These are phyloP conservation scores for Poecilia picta DNA, from an alignment of 2,797 vertebrate genomes.

Conservation along the genomic window DNA sequence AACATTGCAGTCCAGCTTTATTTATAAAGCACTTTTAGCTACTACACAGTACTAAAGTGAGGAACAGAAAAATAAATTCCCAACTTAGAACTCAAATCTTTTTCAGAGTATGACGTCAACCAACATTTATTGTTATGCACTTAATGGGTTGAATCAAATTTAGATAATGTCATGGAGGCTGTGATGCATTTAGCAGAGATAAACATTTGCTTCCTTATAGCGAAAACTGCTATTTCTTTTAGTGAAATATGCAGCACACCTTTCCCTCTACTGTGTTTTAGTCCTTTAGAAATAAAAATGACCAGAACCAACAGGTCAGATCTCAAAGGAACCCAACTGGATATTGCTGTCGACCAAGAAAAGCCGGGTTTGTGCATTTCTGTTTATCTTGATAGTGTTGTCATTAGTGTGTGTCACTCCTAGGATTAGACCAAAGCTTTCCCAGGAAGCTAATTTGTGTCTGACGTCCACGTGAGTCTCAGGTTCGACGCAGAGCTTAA, in stretches of 20 bases:
- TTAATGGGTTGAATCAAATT: background rate
- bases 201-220: background rate
- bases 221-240: background rate
- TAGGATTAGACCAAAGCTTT: constrained; percentile 71
- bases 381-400: constrained; percentile 31
- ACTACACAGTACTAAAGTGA: background rate
- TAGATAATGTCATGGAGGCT: background rate
- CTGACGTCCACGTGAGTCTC: constrained; percentile 63
- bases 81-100: background rate
- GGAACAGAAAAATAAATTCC: background rate
- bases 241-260: background rate
- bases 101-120: background rate
- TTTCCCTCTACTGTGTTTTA: background rate
- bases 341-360: background rate
- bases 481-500: constrained; percentile 55
- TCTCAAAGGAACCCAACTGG: background rate
- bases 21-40: background rate
- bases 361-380: background rate
- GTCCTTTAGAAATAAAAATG: background rate
- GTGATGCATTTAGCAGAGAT: background rate
- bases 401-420: constrained; percentile 56
- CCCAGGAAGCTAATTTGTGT: constrained; percentile 69
- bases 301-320: background rate
- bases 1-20: background rate
- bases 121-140: background rate